A percentile compares a stretch with the other conserved stretches of the same genome.
Conservation (phyloP, 2,888 invertebrate genomes). For the Microctonus brassicae region DNA sequence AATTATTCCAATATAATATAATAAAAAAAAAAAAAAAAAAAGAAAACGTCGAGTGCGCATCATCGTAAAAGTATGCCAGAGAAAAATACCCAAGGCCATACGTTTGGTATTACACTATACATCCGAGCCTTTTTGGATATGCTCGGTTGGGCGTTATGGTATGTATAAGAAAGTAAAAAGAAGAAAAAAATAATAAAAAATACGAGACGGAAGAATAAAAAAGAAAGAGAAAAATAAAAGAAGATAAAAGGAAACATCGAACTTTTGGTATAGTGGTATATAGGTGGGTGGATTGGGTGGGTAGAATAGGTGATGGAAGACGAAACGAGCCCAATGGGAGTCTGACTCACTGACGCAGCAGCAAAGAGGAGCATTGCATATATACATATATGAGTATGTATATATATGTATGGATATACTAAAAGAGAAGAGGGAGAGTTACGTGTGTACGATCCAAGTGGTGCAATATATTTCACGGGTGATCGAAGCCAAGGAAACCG, state of each 20-base stretch:
- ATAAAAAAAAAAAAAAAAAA: background rate
- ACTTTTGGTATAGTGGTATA: background rate
- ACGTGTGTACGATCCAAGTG: background rate
- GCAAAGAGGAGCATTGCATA: background rate
- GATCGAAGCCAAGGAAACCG: slow-evolving; percentile 7
- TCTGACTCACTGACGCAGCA: slow-evolving; percentile 29
- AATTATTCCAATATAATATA: background rate
- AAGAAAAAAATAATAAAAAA: slow-evolving; percentile 2
- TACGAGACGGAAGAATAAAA: slow-evolving; percentile 1
- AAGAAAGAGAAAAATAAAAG: background rate
- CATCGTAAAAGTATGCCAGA: slow-evolving; percentile 6
- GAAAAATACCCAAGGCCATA: slow-evolving; percentile 5
- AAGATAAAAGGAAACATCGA: slow-evolving; percentile 22
- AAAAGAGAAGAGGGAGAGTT: background rate
- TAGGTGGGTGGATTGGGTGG: background rate
- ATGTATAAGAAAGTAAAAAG: background rate
- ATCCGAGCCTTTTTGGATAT: background rate
- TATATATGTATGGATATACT: too few relatives aligned
- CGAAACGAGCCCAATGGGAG: slow-evolving; percentile 44
- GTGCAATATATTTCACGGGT: slow-evolving; percentile 9
- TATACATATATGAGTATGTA: background rate
- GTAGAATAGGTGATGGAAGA: slow-evolving; percentile 33
- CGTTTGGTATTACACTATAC: background rate
- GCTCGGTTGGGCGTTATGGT: slow-evolving; percentile 9
- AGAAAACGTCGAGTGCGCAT: background rate